phyloP scores from a whole-genome alignment of 2,113 vertebrate species.

The Cyanoramphus novaezelandiae region DNA sequence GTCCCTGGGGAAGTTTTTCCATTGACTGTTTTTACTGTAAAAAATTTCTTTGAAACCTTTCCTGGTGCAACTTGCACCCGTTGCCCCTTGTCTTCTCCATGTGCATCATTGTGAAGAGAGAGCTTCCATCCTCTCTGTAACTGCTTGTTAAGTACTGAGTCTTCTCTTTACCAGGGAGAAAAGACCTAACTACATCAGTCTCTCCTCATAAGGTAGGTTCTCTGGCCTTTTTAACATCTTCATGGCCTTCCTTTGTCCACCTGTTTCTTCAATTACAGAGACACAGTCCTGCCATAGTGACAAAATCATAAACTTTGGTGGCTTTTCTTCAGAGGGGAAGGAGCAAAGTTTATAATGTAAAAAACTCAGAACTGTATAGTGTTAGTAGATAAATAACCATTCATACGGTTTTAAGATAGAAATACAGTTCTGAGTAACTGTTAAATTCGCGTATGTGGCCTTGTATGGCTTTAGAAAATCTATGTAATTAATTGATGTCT shows the following conservation, averaged over 20 bases:
- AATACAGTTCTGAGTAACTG: neutral
- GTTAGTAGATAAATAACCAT: neutral
- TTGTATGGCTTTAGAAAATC: neutral
- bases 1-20: neutral
- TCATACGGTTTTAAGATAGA: neutral
- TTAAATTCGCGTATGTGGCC: neutral
- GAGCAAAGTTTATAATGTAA: neutral
- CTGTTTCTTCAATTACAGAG: neutral
- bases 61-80: neutral
- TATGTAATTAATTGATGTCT: neutral
- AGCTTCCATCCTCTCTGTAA: neutral
- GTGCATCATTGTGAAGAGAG: neutral
- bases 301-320: neutral
- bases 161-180: neutral
- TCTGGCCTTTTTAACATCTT: neutral
- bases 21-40: neutral
- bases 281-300: neutral
- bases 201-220: neutral
- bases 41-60: neutral
- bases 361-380: neutral
- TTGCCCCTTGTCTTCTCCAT: neutral
- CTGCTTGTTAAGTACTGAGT: neutral
- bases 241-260: accelerated
- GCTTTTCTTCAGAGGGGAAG: neutral
- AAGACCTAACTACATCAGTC: neutral